Percentiles rank a stretch among this genome's conserved stretches.
phyloP scores from a whole-genome alignment of 2,888 invertebrate genomes.

The Sisyra nigra region DNA sequence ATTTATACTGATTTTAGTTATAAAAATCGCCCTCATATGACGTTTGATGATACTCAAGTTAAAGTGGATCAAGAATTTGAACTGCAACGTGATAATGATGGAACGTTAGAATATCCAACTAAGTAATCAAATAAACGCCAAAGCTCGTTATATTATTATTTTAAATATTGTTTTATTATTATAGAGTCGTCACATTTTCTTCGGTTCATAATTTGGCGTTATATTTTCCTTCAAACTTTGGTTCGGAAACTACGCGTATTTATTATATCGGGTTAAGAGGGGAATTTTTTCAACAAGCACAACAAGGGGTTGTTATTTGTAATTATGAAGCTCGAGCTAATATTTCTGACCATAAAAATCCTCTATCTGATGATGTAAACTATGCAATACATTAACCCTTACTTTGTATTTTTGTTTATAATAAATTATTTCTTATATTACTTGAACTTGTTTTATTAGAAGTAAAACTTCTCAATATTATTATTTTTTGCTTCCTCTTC shows the following conservation, averaged over 20 bases:
- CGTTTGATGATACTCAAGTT: conserved; percentile 69
- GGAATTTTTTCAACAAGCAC: conserved; percentile 70
- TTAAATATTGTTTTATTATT: conserved; percentile 20
- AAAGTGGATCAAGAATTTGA: conserved; percentile 84
- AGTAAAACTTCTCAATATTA: too few species aligned
- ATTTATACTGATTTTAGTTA: conserved; percentile 38
- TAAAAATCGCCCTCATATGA: conserved; percentile 88
- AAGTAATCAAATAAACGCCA: conserved; percentile 41
- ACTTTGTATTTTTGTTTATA: neutral
- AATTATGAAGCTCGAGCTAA: conserved; percentile 80
- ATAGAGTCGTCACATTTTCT: conserved; percentile 82
- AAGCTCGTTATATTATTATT: conserved; percentile 3
- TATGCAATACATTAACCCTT: conserved; percentile 41
- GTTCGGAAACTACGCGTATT: conserved; percentile 66
- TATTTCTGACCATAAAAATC: conserved; percentile 67
- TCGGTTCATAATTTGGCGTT: conserved; percentile 77
- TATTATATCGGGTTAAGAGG: conserved; percentile 93
- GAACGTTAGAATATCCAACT: conserved; percentile 72
- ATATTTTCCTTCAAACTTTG: conserved; percentile 82
- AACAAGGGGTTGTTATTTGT: conserved; percentile 83
- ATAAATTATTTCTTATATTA: neutral
- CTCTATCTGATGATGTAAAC: conserved; percentile 41
- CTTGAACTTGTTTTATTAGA: neutral
- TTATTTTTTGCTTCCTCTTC: too few species aligned
- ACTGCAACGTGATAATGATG: conserved; percentile 59